Conservation (phyloP, 1,140 invertebrate species). For the Neomicropteryx cornuta region DNA sequence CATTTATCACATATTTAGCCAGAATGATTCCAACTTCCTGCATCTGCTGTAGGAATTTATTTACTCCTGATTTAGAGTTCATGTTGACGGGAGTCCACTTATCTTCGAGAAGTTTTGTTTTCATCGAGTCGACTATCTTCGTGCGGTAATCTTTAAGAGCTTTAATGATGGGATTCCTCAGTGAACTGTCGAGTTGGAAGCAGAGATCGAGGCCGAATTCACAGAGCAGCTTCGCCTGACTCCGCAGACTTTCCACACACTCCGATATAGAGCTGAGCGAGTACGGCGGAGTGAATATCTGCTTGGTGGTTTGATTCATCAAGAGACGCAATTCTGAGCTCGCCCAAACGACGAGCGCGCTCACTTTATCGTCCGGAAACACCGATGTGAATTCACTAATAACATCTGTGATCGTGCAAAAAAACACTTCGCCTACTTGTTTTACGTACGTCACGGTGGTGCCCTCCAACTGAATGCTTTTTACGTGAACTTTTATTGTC, state of each 20-base stretch:
- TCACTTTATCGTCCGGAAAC: conserved; percentile 65
- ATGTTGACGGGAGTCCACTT: conserved; percentile 40
- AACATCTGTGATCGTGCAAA: conserved; percentile 79
- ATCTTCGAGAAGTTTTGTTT: conserved; percentile 34
- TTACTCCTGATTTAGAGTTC: conserved; percentile 37
- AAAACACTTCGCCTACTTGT: conserved; percentile 77
- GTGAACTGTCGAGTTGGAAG: conserved; percentile 72
- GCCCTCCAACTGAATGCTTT: conserved; percentile 80
- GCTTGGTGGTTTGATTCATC: conserved; percentile 71
- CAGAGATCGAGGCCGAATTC: conserved; percentile 53
- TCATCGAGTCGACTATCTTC: conserved; percentile 35
- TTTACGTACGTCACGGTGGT: conserved; percentile 76
- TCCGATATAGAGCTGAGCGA: conserved; percentile 73
- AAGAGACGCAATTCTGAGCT: conserved; percentile 76
- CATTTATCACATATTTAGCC: conserved; percentile 39
- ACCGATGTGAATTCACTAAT: conserved; percentile 74
- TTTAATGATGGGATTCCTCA: conserved; percentile 50
- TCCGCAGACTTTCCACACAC: conserved; percentile 68
- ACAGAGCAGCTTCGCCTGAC: conserved; percentile 52
- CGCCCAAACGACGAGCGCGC: conserved; percentile 85
- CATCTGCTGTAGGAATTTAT: conserved; percentile 36
- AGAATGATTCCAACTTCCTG: conserved; percentile 38
- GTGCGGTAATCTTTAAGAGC: conserved; percentile 36
- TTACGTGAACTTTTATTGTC: conserved; percentile 70
- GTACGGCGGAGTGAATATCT: conserved; percentile 87